phyloP scores from a whole-genome alignment of 2,888 invertebrate genomes.

The Euzetes globulus region DNA sequence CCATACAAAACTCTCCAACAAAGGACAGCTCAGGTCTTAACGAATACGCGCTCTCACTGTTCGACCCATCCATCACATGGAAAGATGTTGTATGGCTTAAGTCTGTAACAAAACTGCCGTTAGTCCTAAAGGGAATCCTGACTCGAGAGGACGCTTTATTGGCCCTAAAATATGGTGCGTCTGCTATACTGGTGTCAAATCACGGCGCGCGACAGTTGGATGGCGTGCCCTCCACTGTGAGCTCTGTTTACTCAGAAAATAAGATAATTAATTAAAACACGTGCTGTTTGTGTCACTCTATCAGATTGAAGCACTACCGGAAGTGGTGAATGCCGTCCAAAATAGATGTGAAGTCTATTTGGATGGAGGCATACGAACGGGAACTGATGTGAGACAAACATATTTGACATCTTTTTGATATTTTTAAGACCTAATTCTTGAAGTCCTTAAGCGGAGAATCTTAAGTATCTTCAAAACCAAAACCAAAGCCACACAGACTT shows the following conservation, averaged over 20 bases:
- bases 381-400: conserved; percentile 58
- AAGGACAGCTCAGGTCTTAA: conserved; percentile 26
- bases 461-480: background rate
- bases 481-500: background rate
- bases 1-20: conserved; percentile 2
- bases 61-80: conserved; percentile 77
- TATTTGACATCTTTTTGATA: conserved; percentile 46
- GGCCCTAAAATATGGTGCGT: conserved; percentile 64
- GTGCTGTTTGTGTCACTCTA: background rate
- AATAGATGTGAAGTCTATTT: conserved; percentile 70
- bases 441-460: too few species aligned
- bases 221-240: conserved; percentile 69
- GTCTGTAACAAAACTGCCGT: conserved; percentile 65
- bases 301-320: conserved; percentile 55
- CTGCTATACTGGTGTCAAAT: conserved; percentile 81
- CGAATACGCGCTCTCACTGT: conserved; percentile 49
- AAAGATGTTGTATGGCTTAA: conserved; percentile 77
- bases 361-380: conserved; percentile 76
- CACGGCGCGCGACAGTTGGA: conserved; percentile 88
- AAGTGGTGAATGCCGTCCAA: conserved; percentile 62
- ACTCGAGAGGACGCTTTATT: conserved; percentile 74
- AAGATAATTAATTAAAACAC: conserved; percentile 10
- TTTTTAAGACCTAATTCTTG: background rate
- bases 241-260: conserved; percentile 34
- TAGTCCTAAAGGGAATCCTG: conserved; percentile 76